Evolutionary conservation across 2,888 invertebrate species (phyloP), one percentile per base, ranked within the genome.

Genomic region (Zaprionus bogoriensis): DNA sequence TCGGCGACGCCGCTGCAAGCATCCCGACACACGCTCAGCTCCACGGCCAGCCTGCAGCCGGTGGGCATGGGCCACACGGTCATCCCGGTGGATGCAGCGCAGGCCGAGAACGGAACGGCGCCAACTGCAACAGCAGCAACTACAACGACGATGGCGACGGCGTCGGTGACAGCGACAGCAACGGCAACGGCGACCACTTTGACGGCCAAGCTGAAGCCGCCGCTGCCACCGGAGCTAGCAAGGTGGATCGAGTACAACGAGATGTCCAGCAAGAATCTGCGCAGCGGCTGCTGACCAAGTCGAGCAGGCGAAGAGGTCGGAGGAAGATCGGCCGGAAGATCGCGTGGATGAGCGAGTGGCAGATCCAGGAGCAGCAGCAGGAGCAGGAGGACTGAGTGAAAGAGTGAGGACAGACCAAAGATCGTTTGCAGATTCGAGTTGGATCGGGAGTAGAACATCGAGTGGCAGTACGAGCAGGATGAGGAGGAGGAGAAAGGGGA

Each of bases 231-330:
- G 38, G 95, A 95, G 87, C 92, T 95, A 5, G 92, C 92, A 39
- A 93, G 93, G 81, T 95, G 95, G 94, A 92, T 95, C 41, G 94
- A 95, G 85, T 93, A 93, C 74, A 95, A 95, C 86, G 94, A 94
- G 68, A 92, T 95, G 62, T 95, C 95, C 1, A 95, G 95, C 82
- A 93, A 93, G 64, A 93, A 92, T 77, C 90, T 95, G 57, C 92
- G 94, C 78, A 89, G 87, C 58, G 88, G 85, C 63, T 90, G 90
- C 87, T 89, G 88, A 90, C 88, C 76, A 32, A 27, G 14, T 3
- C 23, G 23, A 12, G 38, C 19, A 19, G 32, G 0, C 10, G 14
- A 14, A 32, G 4, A 5, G 12, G 17, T n/a, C 17, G 10, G 4
- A 23, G 23, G 3, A 39, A 19, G 19, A 38, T n/a, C 7, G 2